Base-by-base conservation (phyloP, 2,797 vertebrate genomes). In the Muscicapa striata region DNA sequence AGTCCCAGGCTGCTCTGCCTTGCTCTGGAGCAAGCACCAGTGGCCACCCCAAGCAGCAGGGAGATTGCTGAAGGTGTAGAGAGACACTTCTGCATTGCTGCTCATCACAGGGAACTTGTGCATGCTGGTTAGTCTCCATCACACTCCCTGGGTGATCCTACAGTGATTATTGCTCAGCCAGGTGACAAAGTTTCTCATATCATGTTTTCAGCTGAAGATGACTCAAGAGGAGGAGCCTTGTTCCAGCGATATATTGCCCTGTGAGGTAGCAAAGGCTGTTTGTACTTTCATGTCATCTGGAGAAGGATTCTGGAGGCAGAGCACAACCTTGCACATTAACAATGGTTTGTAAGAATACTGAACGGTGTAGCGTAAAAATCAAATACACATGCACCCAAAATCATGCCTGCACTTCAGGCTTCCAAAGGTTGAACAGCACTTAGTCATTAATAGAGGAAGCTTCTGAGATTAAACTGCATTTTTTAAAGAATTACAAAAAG, bases 1-100 rank as follows among this genome's bases (percentile, higher is more conserved):
- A 38, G 30, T 46, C 52, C 46, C n/a, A 30, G 32, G 22, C 13
- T 62, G 24, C n/a, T 58, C 43, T 45, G 36, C 15, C 38, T 70
- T 52, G 14, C 15, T 10, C 7, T 12, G 12, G 14, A n/a, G 10
- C 1, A 6, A 62, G 59, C 0, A 1, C 7, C 0, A 0, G n/a
- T 0, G 1, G 38, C 21, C 24, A 48, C 16, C 10, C 16, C 1
- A 0, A 30, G 32, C 32, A 87, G 13, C 34, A 62, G 10, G 32
- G 17, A 93, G 46, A 13, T 57, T 9, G 24, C 10, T 5, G 11
- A 77, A 68, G 30, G 36, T 66, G 23, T 19, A 1, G 3, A 81
- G 51, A 88, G 22, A 23, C 6, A 1, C 7, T 75, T 77, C 46
- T 75, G 61, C 45, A 12, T 21, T 26, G 1, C 54, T 70, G 75